Conservation (phyloP, 2,797 vertebrate genomes). For the Myiotriccus ornatus region DNA sequence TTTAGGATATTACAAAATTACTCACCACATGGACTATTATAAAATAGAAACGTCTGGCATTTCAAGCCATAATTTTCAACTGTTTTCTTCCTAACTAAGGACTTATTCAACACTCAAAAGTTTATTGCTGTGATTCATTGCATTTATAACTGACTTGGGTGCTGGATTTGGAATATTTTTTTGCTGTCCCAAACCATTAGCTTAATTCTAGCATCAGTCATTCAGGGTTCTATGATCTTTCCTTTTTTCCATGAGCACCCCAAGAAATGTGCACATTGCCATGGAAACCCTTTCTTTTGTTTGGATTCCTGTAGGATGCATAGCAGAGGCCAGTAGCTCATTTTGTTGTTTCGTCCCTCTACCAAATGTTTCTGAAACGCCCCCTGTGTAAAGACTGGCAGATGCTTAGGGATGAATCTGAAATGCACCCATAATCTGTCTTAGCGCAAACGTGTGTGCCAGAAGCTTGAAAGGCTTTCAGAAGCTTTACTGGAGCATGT, state of each 20-base stretch:
- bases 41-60: neutral
- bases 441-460: neutral
- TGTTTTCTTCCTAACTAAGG: neutral
- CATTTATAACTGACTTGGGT: neutral
- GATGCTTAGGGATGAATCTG: neutral
- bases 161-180: neutral
- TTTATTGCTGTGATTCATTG: neutral
- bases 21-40: neutral
- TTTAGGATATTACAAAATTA: neutral
- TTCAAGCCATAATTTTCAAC: neutral
- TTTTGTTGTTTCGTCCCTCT: neutral
- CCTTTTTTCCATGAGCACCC: accelerated
- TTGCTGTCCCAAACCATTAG: neutral
- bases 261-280: neutral
- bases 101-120: neutral
- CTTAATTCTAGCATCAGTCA: neutral
- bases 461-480: neutral
- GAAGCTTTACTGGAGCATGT: neutral
- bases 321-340: neutral
- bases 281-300: neutral
- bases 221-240: neutral
- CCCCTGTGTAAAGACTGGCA: neutral
- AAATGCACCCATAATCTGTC: neutral
- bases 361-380: neutral
- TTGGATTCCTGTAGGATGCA: neutral